These are phyloP conservation scores for Hyposmocoma kahamanoa DNA, from an alignment of 1,140 invertebrate genomes.

Conservation along the genomic window DNA sequence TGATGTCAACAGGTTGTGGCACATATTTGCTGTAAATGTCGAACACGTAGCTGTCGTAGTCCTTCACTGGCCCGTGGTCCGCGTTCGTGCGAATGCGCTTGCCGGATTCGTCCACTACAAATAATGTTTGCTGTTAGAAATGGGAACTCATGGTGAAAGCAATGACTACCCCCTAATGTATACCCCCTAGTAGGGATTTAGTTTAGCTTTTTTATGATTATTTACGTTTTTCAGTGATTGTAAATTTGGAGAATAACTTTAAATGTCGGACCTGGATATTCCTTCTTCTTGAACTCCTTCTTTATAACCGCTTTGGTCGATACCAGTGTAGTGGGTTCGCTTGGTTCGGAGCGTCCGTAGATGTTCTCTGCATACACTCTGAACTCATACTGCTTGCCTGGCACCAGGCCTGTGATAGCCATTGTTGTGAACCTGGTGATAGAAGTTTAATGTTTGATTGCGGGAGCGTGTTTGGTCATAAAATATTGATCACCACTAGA, in stretches of 20 bases:
- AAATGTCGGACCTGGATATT: conserved; percentile 85
- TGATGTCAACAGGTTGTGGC: conserved; percentile 97
- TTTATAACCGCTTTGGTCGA: conserved; percentile 88
- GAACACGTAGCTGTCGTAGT: conserved; percentile 98
- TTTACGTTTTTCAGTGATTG: too few species aligned
- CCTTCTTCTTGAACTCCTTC: conserved; percentile 84
- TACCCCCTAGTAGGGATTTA: too few species aligned
- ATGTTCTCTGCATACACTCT: conserved; percentile 97
- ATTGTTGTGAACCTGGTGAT: conserved; percentile 86
- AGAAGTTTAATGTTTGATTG: conserved; percentile 18
- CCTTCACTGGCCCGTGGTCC: conserved; percentile 88
- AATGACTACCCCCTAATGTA: too few species aligned
- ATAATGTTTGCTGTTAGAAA: too few species aligned
- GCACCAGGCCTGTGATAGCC: conserved; percentile 88
- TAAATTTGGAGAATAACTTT: too few species aligned
- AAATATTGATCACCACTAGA: too few species aligned
- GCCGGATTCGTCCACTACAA: conserved; percentile 88
- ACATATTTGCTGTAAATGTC: conserved; percentile 98
- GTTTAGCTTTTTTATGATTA: too few species aligned
- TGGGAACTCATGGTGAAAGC: too few species aligned
- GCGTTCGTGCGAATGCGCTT: conserved; percentile 93
- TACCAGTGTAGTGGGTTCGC: conserved; percentile 86
- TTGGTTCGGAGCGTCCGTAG: conserved; percentile 95
- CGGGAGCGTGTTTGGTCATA: too few species aligned
- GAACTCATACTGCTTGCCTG: conserved; percentile 97